Percentiles rank a stretch among this genome's conserved stretches.
These are phyloP conservation scores for Drosophila malerkotliana DNA, from an alignment of 1,140 invertebrate species.

Conservation along the genomic window DNA sequence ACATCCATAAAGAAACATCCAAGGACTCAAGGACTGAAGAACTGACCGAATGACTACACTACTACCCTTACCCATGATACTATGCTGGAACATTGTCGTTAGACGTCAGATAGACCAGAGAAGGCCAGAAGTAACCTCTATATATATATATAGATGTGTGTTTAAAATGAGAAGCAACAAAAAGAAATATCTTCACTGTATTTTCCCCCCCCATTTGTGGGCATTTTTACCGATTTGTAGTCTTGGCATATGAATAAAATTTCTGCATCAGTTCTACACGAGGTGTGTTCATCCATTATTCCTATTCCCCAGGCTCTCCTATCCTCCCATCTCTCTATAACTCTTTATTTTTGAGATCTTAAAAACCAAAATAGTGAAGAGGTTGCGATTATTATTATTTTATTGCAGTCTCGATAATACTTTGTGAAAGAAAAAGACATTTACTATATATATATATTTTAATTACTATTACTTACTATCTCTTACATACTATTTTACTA, in stretches of 20 bases:
- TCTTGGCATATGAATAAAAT: slow-evolving; percentile 4
- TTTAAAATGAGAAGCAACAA: too few relatives aligned
- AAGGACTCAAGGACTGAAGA: not conserved
- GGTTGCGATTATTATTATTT: slow-evolving; percentile 9
- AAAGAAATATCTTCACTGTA: not conserved
- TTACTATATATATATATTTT: slow-evolving; percentile 56
- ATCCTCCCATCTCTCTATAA: not conserved
- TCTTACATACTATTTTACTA: slow-evolving; percentile 33
- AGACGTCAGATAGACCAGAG: not conserved
- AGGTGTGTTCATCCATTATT: not conserved
- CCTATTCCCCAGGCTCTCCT: not conserved
- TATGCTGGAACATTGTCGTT: too few relatives aligned
- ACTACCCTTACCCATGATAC: too few relatives aligned
- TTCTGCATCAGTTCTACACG: not conserved
- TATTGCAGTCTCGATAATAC: slow-evolving; percentile 20
- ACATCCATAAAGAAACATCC: too few relatives aligned
- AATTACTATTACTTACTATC: slow-evolving; percentile 32
- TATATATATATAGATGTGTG: not conserved
- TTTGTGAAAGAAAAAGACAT: slow-evolving; percentile 72
- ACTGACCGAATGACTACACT: not conserved
- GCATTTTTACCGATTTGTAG: slow-evolving; percentile 4
- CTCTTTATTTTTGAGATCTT: not conserved
- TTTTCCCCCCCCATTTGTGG: not conserved
- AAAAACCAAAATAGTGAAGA: not conserved
- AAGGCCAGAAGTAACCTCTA: not conserved